Base-by-base conservation (phyloP, 2,888 invertebrate species). In the Drosophila flavopinicola region DNA sequence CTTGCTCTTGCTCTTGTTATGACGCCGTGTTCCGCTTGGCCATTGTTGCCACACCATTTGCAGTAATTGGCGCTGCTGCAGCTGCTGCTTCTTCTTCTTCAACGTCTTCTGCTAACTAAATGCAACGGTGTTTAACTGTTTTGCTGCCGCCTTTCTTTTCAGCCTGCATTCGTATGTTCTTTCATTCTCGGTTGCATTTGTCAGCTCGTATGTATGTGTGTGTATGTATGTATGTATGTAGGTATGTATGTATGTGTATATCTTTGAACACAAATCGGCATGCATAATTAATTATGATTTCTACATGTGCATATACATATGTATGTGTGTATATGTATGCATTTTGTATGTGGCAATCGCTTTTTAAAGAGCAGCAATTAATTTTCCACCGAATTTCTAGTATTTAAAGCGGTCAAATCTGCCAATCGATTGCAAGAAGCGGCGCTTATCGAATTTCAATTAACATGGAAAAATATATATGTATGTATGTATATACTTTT, bases 41-140 rank as follows among this genome's bases (percentile, higher is more conserved):
- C 69, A 75, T 75, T 78, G 77, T 80, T 75, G 79, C 74, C 78
- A 83, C 84, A 80, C 78, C 84, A 80, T 80, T 83, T 80, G 70
- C 68, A 75, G 78, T 80, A 84, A 80, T 84, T 80, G 80, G 78
- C 73, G 61, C 78, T 73, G 61, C 29, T 23, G 42, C 27, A n/a
- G 42, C n/a, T n/a, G 17, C 35, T 54, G 51, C 20, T 61, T 54
- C 39, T 41, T 54, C 49, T 53, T 41, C 20, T 20, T 2, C 20
- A 20, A 20, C n/a, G n/a, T n/a, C n/a, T n/a, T n/a, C 45, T 35
- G 69, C 38, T 59, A 48, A 57, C 67, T 56, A 56, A 68, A 49
- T 72, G 58, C 73, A 74, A 74, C 73, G 66, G 66, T 67, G 68
- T 56, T 73, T 75, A 80, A 75, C 78, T 77, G 78, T 82, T 65